A percentile compares a stretch with the other conserved stretches of the same genome.
Evolutionary conservation across 2,888 invertebrate species (phyloP).

Genomic region (Hypsopygia costalis): DNA sequence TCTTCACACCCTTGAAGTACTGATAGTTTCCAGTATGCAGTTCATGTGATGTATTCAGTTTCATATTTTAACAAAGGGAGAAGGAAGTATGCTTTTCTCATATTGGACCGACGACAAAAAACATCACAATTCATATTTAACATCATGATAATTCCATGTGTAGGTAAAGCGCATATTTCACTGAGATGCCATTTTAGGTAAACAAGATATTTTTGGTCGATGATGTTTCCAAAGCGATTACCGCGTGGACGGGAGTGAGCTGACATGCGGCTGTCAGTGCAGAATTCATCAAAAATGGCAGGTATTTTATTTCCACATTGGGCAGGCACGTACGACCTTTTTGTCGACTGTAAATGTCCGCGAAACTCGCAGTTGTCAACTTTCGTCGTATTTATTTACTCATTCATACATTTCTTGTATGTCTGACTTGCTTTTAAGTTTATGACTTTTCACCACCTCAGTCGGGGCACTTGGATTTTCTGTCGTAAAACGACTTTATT

Average conservation of each 20-base stretch:
- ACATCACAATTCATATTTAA: not conserved
- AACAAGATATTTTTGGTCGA: constrained; percentile 5
- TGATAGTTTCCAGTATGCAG: no score
- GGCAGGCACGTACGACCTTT: constrained; percentile 51
- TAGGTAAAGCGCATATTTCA: constrained; percentile 6
- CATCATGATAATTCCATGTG: constrained; percentile 9
- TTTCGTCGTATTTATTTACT: constrained; percentile 60
- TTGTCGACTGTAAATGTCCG: constrained; percentile 56
- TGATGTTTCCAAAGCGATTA: constrained; percentile 10
- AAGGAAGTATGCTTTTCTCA: not conserved
- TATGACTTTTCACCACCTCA: constrained; percentile 33
- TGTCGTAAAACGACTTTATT: constrained; percentile 33
- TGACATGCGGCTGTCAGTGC: constrained; percentile 42
- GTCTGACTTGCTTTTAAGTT: constrained; percentile 40
- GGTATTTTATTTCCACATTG: constrained; percentile 57
- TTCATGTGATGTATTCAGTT: no score
- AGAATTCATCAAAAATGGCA: constrained; percentile 53
- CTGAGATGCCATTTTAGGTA: constrained; percentile 7
- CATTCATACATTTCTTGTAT: constrained; percentile 59
- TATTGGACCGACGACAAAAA: not conserved
- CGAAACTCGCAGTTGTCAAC: constrained; percentile 55
- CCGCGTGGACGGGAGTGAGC: constrained; percentile 21
- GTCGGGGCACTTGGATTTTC: constrained; percentile 22
- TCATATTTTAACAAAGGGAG: no score
- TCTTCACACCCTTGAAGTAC: no score